Evolutionary conservation across 1,140 invertebrate genomes (phyloP).

Genomic region (Anoplolepis gracilipes): DNA sequence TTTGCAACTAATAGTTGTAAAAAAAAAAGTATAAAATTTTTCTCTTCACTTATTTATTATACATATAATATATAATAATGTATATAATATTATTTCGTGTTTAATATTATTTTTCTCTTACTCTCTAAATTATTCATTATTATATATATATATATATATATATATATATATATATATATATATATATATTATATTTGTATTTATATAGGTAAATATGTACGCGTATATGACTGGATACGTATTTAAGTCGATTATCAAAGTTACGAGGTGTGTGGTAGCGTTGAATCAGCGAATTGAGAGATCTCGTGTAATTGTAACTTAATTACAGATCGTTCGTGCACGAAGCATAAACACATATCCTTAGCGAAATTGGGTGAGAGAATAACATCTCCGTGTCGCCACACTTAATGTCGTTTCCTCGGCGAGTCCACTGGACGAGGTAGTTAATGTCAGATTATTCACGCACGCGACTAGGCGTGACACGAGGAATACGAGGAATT

Average conservation of each 20-base stretch:
- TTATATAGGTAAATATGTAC: background rate
- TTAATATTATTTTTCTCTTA: background rate
- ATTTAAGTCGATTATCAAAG: conserved; percentile 16
- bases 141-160: background rate
- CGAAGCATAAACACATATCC: conserved; percentile 39
- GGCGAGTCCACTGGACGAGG: conserved; percentile 36
- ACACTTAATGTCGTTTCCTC: conserved; percentile 48
- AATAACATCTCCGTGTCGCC: conserved; percentile 39
- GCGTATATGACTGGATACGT: background rate
- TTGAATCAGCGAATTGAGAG: conserved; percentile 41
- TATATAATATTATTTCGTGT: too few species aligned
- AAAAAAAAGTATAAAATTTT: background rate
- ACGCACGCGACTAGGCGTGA: conserved; percentile 56
- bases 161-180: background rate
- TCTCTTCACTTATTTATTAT: background rate
- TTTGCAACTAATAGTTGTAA: background rate
- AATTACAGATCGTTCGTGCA: conserved; percentile 37
- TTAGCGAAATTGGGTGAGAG: conserved; percentile 45
- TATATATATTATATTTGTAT: background rate
- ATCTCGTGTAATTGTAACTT: conserved; percentile 37
- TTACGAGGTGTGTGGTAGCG: background rate
- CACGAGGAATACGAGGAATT: conserved; percentile 54
- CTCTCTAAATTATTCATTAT: background rate
- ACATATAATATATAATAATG: too few species aligned
- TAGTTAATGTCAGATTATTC: conserved; percentile 58